Evolutionary conservation across 2,888 invertebrate species (phyloP).

Genomic region (Eupithecia tripunctaria): DNA sequence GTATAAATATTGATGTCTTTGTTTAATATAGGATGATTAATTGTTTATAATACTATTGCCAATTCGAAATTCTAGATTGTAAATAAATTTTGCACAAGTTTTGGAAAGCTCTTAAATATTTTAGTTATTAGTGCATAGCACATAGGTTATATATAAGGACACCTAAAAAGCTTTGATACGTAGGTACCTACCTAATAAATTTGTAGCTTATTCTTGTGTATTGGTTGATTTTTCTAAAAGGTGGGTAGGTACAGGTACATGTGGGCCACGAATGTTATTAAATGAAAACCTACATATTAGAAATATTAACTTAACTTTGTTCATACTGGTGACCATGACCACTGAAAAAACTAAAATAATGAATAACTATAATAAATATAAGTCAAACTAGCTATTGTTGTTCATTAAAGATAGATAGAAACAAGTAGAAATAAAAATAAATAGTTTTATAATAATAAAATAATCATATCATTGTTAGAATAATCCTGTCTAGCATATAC

Average conservation of each 20-base stretch:
- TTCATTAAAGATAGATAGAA: not conserved
- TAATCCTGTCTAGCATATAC: not conserved
- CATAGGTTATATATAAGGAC: not conserved
- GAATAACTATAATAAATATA: not conserved
- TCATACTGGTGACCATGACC: not conserved
- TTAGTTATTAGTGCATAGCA: slow-evolving; percentile 17
- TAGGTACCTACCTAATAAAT: no score
- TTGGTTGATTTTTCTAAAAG: not conserved
- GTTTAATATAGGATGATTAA: not conserved
- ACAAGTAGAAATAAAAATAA: not conserved
- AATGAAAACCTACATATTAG: not conserved
- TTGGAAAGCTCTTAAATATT: slow-evolving; percentile 9
- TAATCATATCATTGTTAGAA: not conserved
- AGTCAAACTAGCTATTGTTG: not conserved
- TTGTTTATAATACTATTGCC: slow-evolving; percentile 7
- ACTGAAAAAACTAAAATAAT: not conserved
- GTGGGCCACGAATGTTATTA: slow-evolving; percentile 8
- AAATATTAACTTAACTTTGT: not conserved
- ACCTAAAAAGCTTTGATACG: not conserved
- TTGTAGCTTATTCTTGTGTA: not conserved
- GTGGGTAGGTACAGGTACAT: not conserved
- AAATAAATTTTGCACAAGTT: slow-evolving; percentile 13
- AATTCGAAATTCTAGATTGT: slow-evolving; percentile 10
- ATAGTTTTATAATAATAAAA: not conserved
- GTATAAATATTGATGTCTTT: slow-evolving; percentile 9